Evolutionary conservation across 2,888 invertebrate genomes (phyloP), one percentile per base, ranked within the genome.

Genomic region (Parelbella ahira): DNA sequence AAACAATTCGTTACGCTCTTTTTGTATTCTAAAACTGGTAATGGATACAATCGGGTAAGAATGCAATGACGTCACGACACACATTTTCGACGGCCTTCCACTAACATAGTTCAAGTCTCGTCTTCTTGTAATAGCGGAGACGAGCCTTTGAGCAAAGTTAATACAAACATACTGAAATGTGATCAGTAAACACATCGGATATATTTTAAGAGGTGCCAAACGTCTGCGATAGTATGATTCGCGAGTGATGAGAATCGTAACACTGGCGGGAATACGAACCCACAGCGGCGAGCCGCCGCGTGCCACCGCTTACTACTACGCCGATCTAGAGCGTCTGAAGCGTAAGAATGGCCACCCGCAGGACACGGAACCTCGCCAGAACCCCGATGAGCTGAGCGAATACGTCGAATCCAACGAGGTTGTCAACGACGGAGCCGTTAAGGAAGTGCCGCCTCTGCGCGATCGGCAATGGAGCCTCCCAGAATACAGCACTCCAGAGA

Each of bases 271-370:
- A 0, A 66, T 63, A 0, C 58, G 87, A 45, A 79, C 82, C 41
- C 62, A 79, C 23, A 75, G 78, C 55, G 83, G 80, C 29, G 90
- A 90, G 66, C 89, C 89, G 6, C 90, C 90, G 50, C 89, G 90
- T 58, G 89, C 90, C 49, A 89, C 90, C 45, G 86, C 88, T 0
- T 88, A 89, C 57, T 87, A 88, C 65, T 91, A 90, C 68, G 90
- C 90, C 0, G 90, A 90, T 50, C 65, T 89, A 0, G 90, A 90
- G 29, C 79, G 89, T 1, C 76, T 90, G 8, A 89, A 89, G 54
- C 76, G 88, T 24, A 78, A 76, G 48, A 72, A 24, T 30, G 43
- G 29, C 12, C 23, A 18, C 39, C 21, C 44, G 37, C 13, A 32
- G 28, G 30, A 45, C 23, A 48, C 54, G 43, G 60, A 74, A 43